Percentiles rank a stretch among this genome's conserved stretches.
Conservation (phyloP, 2,113 vertebrate genomes). For the Pantherophis guttatus region DNA sequence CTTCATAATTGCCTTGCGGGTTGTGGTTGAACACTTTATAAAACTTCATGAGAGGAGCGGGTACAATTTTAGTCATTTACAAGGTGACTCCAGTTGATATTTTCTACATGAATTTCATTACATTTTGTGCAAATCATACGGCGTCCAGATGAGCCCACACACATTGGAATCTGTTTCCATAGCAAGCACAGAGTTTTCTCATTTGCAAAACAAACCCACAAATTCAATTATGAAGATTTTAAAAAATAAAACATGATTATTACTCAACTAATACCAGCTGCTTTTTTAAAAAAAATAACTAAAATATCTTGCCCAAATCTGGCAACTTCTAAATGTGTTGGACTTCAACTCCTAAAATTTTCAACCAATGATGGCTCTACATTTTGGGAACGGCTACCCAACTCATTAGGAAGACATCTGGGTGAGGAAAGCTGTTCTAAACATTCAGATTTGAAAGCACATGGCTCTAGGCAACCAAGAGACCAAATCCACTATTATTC, state of each 20-base stretch:
- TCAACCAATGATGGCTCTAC: background rate
- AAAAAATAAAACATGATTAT: background rate
- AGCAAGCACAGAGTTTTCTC: background rate
- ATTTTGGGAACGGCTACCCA: background rate
- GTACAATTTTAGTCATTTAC: background rate
- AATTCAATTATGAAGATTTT: background rate
- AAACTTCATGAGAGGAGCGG: background rate
- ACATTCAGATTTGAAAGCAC: background rate
- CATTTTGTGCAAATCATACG: background rate
- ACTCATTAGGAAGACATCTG: background rate
- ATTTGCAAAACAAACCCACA: conserved; percentile 15
- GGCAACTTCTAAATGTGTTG: background rate
- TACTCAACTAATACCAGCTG: background rate
- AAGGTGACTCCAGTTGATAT: background rate
- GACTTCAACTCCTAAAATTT: background rate
- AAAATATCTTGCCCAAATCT: background rate
- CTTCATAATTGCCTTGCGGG: background rate
- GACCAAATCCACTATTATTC: background rate
- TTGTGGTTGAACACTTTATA: background rate
- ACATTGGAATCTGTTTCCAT: background rate
- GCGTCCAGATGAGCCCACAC: background rate
- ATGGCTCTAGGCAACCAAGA: background rate
- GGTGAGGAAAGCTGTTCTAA: background rate
- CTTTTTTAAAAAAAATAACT: background rate
- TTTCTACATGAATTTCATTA: conserved; percentile 4